Conservation (phyloP, 1,140 invertebrate species). For the Apis florea region DNA sequence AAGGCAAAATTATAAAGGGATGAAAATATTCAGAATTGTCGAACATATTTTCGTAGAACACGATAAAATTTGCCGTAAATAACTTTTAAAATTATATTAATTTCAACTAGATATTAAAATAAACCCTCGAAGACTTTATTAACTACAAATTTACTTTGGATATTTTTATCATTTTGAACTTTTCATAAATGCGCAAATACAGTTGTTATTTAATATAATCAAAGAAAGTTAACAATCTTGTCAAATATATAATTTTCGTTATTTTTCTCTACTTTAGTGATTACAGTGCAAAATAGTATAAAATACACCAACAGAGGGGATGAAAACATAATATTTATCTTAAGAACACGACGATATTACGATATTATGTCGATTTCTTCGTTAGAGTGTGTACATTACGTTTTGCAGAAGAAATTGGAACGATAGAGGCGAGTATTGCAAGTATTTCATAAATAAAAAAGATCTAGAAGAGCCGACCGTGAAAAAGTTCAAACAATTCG, state of each 20-base stretch:
- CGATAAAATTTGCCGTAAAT: no score
- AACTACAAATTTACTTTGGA: no score
- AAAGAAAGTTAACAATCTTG: no score
- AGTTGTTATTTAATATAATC: no score
- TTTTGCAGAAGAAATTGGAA: slow-evolving; percentile 26
- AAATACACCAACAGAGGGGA: neutral
- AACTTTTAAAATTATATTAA: no score
- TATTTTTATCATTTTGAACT: no score
- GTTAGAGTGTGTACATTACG: slow-evolving; percentile 18
- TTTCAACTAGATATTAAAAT: no score
- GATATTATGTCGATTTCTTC: slow-evolving; percentile 26
- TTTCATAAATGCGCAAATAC: no score
- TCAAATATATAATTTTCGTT: neutral
- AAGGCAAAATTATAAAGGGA: no score
- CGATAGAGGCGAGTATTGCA: slow-evolving; percentile 6
- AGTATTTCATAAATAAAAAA: slow-evolving; percentile 30
- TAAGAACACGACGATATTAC: slow-evolving; percentile 8
- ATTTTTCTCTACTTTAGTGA: neutral
- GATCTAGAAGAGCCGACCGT: neutral
- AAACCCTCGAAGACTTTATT: no score
- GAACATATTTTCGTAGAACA: no score
- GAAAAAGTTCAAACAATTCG: slow-evolving; percentile 35
- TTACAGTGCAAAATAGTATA: neutral
- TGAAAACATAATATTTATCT: neutral
- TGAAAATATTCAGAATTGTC: no score